These are phyloP conservation scores for Gerris lacustris DNA, from an alignment of 2,888 invertebrate species.

Conservation along the genomic window DNA sequence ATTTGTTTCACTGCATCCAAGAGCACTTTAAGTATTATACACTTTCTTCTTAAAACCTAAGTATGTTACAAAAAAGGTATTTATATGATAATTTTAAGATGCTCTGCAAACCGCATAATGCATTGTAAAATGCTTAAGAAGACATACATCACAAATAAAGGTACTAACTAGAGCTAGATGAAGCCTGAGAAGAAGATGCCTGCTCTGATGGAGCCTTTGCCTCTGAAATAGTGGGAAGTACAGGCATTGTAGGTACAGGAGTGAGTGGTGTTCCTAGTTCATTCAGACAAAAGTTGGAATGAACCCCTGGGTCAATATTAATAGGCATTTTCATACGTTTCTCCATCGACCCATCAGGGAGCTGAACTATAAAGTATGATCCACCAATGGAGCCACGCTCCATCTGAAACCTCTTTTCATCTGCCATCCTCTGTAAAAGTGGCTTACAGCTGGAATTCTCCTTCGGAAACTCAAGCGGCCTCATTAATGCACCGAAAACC, in stretches of 20 bases:
- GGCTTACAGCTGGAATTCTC: constrained; percentile 54
- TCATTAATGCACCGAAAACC: constrained; percentile 69
- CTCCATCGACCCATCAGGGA: constrained; percentile 84
- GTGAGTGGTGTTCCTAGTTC: constrained; percentile 61
- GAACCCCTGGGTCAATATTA: constrained; percentile 85
- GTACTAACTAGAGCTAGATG: constrained; percentile 39
- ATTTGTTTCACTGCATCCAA: too few relatives aligned
- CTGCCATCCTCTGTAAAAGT: constrained; percentile 79
- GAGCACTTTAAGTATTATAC: too few relatives aligned
- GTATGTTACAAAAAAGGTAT: too few relatives aligned
- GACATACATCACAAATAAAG: too few relatives aligned
- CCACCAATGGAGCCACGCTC: constrained; percentile 80
- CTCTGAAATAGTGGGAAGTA: constrained; percentile 81
- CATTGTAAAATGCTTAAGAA: too few relatives aligned
- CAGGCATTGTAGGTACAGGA: constrained; percentile 70
- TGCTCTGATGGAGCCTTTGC: constrained; percentile 49
- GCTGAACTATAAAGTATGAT: constrained; percentile 73
- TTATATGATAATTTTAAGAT: too few relatives aligned
- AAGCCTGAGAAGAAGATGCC: constrained; percentile 34
- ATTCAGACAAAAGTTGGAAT: constrained; percentile 80
- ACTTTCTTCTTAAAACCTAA: too few relatives aligned
- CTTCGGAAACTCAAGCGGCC: constrained; percentile 64
- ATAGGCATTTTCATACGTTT: constrained; percentile 78
- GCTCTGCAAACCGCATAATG: too few relatives aligned
- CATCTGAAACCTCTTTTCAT: constrained; percentile 81